Evolutionary conservation across 2,113 vertebrate genomes (phyloP), one percentile per base, ranked within the genome.

Genomic region (Carlito syrichta): DNA sequence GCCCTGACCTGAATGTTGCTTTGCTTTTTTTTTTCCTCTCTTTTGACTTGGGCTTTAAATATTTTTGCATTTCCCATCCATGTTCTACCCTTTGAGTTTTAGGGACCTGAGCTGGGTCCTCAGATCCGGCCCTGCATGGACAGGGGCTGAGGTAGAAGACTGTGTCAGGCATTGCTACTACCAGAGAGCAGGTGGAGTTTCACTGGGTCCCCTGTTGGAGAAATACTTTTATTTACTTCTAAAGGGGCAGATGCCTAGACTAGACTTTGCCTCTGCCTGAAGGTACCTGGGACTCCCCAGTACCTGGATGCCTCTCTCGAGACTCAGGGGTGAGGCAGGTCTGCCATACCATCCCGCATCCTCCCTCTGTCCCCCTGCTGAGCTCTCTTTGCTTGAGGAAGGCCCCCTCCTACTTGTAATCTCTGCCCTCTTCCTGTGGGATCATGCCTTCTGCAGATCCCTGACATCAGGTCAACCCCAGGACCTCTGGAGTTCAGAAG

Each of bases 301-400:
- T 23, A 19, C 73, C 32, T 43, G 43, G 4, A 13, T 5, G 6
- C 11, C 20, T 73, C n/a, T 48, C 25, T 20, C 9, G 40, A 32
- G 17, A 2, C 20, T 69, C 23, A 2, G 40, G 45, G 52, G 2
- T 23, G 25, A 58, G 25, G 50, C 0, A 0, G 1, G 16, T 32
- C 32, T 25, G 50, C 23, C 23, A 71, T 7, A n/a, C 35, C 38
- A 17, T 23, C 56, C 32, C 60, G 30, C 35, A 23, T 9, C 43
- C 11, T 40, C n/a, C n/a, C 22, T 71, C 45, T 25, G 23, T 43
- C 23, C 20, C 35, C 32, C 38, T 20, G 45, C 45, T 52, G 17
- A 1, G 13, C 14, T 88, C 66, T 27, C 40, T 78, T 76, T 93
- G 45, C 73, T 45, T 30, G 16, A 19, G 54, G 19, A 52, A 6